These are phyloP conservation scores for Bos javanicus DNA, from an alignment of 2,113 vertebrate genomes.

Conservation along the genomic window DNA sequence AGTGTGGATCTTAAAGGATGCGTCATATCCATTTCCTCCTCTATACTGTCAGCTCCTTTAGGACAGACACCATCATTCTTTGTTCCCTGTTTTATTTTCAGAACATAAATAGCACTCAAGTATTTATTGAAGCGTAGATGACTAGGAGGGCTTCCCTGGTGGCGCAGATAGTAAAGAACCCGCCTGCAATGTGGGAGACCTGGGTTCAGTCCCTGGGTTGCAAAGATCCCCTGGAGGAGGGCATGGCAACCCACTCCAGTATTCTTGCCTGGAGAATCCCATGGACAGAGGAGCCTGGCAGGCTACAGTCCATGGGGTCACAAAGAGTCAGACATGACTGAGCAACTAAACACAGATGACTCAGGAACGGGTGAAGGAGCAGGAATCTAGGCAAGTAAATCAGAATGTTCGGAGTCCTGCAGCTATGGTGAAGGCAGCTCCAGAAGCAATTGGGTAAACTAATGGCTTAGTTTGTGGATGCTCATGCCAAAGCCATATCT, in stretches of 20 bases:
- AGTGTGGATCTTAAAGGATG: not conserved
- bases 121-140: too few relatives aligned
- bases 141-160: not conserved
- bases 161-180: not conserved
- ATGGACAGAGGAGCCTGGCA: not conserved
- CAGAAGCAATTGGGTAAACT: not conserved
- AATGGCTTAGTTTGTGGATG: not conserved
- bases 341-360: not conserved
- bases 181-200: rapidly evolving
- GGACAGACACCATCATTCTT: not conserved
- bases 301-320: not conserved
- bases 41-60: not conserved
- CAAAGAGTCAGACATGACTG: not conserved
- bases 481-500: not conserved
- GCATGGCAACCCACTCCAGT: not conserved
- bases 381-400: not conserved
- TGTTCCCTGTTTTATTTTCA: not conserved
- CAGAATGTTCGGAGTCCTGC: not conserved
- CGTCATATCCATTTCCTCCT: not conserved
- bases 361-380: not conserved
- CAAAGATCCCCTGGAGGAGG: not conserved
- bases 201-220: not conserved
- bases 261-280: not conserved
- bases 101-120: not conserved
- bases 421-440: not conserved